Conservation (phyloP, 2,113 vertebrate genomes). For the Hystrix brachyura region DNA sequence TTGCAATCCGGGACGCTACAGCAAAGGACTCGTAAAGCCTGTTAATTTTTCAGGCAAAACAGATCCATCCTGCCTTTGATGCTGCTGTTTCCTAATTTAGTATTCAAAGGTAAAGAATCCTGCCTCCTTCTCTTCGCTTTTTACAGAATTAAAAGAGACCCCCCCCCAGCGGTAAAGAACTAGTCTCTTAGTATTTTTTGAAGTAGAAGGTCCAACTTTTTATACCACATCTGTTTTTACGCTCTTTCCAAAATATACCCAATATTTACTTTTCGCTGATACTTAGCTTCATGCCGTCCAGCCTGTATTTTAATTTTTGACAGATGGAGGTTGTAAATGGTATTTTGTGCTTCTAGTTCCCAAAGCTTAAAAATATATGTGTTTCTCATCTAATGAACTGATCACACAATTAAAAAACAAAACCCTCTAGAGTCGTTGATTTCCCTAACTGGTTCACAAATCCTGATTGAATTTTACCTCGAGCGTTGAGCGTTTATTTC, state of each 20-base stretch:
- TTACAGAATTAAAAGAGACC: conserved; percentile 58
- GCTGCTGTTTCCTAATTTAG: conserved; percentile 67
- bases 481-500: conserved; percentile 5
- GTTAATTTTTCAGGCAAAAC: conserved; percentile 82
- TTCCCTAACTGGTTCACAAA: not conserved
- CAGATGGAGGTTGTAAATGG: conserved; percentile 1
- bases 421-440: not conserved
- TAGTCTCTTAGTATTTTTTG: conserved; percentile 59
- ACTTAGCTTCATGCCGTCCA: not conserved
- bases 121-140: conserved; percentile 23
- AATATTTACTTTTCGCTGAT: not conserved
- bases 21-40: conserved; percentile 70
- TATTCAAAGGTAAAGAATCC: conserved; percentile 66
- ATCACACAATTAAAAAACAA: not conserved
- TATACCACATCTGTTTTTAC: conserved; percentile 50
- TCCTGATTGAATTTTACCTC: conserved; percentile 40
- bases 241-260: not conserved
- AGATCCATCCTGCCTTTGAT: conserved; percentile 80
- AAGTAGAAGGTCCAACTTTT: conserved; percentile 76
- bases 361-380: not conserved
- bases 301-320: conserved; percentile 4
- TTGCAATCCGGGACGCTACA: not conserved
- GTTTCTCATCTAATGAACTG: not conserved
- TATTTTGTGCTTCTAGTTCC: not conserved
- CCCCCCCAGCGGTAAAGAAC: not conserved